Percentiles rank a stretch among this genome's conserved stretches.
Conservation (phyloP, 2,113 vertebrate species). For the Malurus melanocephalus region DNA sequence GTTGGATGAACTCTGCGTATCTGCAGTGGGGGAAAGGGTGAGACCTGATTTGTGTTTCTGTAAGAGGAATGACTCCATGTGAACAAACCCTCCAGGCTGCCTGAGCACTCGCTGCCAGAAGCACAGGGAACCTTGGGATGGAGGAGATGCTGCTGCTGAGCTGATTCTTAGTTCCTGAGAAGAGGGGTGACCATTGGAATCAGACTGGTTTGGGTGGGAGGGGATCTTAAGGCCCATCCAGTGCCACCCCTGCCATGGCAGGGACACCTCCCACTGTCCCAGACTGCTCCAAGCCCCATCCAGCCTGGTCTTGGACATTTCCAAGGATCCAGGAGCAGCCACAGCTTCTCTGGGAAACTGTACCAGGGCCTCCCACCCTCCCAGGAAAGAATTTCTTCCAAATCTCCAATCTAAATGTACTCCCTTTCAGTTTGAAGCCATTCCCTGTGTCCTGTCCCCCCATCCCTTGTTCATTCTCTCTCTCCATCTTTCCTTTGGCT, state of each 20-base stretch:
- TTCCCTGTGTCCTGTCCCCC: rapidly evolving
- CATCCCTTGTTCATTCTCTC: rapidly evolving
- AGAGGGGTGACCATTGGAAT: not conserved
- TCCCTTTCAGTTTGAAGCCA: rapidly evolving
- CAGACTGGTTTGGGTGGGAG: not conserved
- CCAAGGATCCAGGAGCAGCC: not conserved
- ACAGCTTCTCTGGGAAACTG: not conserved
- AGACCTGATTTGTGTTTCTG: not conserved
- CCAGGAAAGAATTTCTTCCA: rapidly evolving
- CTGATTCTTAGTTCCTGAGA: not conserved
- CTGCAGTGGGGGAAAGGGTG: not conserved
- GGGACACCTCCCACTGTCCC: not conserved
- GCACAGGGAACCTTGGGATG: not conserved
- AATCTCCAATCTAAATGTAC: rapidly evolving
- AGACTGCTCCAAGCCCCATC: not conserved
- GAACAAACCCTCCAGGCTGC: not conserved
- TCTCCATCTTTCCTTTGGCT: rapidly evolving
- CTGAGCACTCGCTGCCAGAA: not conserved
- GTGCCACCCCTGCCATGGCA: not conserved
- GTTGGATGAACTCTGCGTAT: not conserved
- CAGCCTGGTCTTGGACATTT: not conserved
- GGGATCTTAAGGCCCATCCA: rapidly evolving
- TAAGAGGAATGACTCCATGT: not conserved
- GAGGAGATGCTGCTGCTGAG: not conserved
- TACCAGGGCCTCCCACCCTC: not conserved